phyloP scores from a whole-genome alignment of 2,113 vertebrate species.

The Xiphophorus couchianus region DNA sequence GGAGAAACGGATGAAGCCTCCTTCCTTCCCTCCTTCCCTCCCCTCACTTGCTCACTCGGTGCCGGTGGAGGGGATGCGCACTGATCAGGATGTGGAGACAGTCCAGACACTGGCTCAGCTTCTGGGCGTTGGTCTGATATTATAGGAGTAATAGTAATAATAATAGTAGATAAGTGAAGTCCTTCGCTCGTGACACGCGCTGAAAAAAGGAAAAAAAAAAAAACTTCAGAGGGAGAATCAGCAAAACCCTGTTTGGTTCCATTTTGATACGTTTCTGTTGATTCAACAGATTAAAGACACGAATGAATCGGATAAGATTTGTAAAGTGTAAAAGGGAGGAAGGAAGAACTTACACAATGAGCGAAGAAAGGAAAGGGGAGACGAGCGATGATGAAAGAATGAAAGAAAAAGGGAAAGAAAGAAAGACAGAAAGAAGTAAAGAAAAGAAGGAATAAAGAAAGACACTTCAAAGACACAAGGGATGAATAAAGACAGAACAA shows the following conservation, averaged over 20 bases:
- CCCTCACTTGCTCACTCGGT: slow-evolving; percentile 5
- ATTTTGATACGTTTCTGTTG: not conserved
- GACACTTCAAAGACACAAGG: too few relatives aligned
- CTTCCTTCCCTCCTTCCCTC: not conserved
- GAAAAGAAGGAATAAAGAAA: not conserved
- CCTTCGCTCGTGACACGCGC: not conserved
- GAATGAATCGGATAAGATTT: not conserved
- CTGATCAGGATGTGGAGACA: slow-evolving; percentile 49
- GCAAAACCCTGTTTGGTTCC: too few relatives aligned
- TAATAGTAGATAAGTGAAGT: not conserved
- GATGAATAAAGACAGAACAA: too few relatives aligned
- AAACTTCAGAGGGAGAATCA: not conserved
- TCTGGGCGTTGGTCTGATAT: not conserved
- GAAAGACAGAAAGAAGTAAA: too few relatives aligned
- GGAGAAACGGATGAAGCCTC: slow-evolving; percentile 28
- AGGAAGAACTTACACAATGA: not conserved
- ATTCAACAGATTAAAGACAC: not conserved
- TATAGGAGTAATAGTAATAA: not conserved
- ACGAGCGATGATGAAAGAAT: not conserved
- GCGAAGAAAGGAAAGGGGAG: too few relatives aligned
- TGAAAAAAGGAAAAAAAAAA: not conserved
- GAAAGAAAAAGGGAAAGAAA: not conserved
- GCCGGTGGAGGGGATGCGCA: slow-evolving; percentile 45
- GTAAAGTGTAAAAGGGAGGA: not conserved
- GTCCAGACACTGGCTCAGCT: slow-evolving; percentile 9